Conservation (phyloP, 2,888 invertebrate species). For the Pseudococcus longispinus region DNA sequence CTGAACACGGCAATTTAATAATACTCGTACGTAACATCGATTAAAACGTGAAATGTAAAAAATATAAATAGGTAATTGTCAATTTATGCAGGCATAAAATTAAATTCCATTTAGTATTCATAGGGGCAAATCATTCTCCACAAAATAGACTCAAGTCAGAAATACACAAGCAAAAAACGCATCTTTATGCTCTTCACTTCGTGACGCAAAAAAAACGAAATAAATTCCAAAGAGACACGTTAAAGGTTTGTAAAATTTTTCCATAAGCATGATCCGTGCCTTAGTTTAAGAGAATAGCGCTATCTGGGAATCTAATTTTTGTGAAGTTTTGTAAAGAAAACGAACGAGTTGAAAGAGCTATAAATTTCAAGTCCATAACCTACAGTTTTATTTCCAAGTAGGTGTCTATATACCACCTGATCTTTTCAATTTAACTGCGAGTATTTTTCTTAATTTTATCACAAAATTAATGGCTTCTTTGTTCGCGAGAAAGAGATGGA, state of each 20-base stretch:
- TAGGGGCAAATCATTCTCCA: background rate
- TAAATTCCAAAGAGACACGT: background rate
- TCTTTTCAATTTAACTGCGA: slow-evolving; percentile 22
- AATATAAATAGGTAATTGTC: too few relatives aligned
- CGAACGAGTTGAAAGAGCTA: background rate
- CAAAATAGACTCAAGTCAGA: background rate
- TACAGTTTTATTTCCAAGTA: slow-evolving; percentile 2
- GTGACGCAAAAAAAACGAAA: background rate
- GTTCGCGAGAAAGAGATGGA: background rate
- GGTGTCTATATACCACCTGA: slow-evolving; percentile 26
- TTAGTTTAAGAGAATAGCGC: background rate
- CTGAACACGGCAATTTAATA: too few relatives aligned
- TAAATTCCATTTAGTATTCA: background rate
- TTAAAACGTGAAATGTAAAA: too few relatives aligned
- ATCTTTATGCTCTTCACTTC: background rate
- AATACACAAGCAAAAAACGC: background rate
- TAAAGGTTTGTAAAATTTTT: background rate
- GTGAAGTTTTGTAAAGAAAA: background rate
- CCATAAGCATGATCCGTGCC: background rate
- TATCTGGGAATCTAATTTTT: background rate
- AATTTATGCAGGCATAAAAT: too few relatives aligned
- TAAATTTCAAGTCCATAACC: slow-evolving; percentile 17
- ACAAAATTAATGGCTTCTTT: slow-evolving; percentile 13
- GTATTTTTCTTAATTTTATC: background rate
- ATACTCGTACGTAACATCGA: too few relatives aligned